Evolutionary conservation across 2,797 vertebrate species (phyloP), one percentile per base, ranked within the genome.

Genomic region (Aldrovandia affinis): DNA sequence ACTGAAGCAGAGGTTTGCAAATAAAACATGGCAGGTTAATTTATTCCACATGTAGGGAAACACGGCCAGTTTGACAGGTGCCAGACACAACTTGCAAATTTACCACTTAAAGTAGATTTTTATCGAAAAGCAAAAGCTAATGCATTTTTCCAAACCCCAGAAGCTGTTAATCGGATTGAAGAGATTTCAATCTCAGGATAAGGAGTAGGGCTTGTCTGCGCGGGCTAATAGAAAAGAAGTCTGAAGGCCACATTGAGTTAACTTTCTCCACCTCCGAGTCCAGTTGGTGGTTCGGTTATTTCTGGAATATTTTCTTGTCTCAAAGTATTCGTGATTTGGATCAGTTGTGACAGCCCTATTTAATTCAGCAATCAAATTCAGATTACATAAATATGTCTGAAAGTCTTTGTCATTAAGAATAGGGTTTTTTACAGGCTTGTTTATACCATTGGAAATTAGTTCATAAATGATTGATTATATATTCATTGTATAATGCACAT

Each of bases 151-250:
- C 47, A 18, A 47, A 47, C 78, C 52, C 22, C 8, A 47, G 52
- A 33, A 50, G 47, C 78, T 18, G 44, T 79, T 79, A 79, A 79
- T 79, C 78, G 47, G 78, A 79, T 79, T 79, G 78, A 18, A 55
- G 78, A 50, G 78, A 80, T 80, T 57, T 80, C 78, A 80, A 55
- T 80, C 25, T 55, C 4, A 12, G 78, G 78, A 80, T 55, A 22
- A 80, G 78, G 50, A 39, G 44, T 10, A 0, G 78, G 6, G 18
- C 28, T 52, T 80, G 78, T 80, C 78, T 80, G 50, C 50, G 33
- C 15, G n/a, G 20, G 33, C 28, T 80, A 80, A 77, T 47, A 36
- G 22, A 73, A 30, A 12, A 39, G 8, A 47, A 77, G 36, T 77
- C 18, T 22, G 73, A n/a, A 25, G 42, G 39, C 73, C 9, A n/a